These are phyloP conservation scores for Drosophila testacea DNA, from an alignment of 2,888 invertebrate genomes.

Conservation along the genomic window DNA sequence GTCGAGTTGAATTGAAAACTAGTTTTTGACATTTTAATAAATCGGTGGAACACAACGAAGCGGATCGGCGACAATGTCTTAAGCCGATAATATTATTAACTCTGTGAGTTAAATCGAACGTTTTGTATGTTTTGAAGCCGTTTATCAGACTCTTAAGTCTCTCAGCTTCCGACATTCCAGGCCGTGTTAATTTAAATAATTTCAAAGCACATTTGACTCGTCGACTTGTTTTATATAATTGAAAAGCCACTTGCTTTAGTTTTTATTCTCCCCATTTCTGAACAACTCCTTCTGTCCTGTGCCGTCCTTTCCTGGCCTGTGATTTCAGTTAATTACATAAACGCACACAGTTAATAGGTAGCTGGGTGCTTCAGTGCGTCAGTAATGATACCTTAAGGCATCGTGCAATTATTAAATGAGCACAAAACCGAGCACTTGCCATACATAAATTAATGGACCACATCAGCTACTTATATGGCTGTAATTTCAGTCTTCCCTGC, in stretches of 20 bases:
- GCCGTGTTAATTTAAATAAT: slow-evolving; percentile 52
- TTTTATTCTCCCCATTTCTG: neutral
- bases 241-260: slow-evolving; percentile 45
- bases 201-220: slow-evolving; percentile 38
- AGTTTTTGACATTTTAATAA: slow-evolving; percentile 82
- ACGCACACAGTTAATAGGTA: slow-evolving; percentile 65
- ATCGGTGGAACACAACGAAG: slow-evolving; percentile 73
- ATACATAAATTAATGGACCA: slow-evolving; percentile 71
- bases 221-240: slow-evolving; percentile 54
- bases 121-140: slow-evolving; percentile 77
- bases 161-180: slow-evolving; percentile 65
- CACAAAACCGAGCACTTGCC: slow-evolving; percentile 81
- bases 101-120: slow-evolving; percentile 77
- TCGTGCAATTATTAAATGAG: slow-evolving; percentile 86
- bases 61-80: slow-evolving; percentile 75
- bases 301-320: slow-evolving; percentile 16
- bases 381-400: slow-evolving; percentile 84
- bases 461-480: slow-evolving; percentile 41
- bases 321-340: slow-evolving; percentile 73
- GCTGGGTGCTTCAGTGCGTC: slow-evolving; percentile 59
- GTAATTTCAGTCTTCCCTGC: slow-evolving; percentile 28
- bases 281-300: slow-evolving; percentile 1
- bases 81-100: slow-evolving; percentile 81
- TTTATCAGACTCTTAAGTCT: slow-evolving; percentile 72
- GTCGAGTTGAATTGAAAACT: slow-evolving; percentile 55